Base-by-base conservation (phyloP, 2,113 vertebrate genomes). In the Cebus imitator region DNA sequence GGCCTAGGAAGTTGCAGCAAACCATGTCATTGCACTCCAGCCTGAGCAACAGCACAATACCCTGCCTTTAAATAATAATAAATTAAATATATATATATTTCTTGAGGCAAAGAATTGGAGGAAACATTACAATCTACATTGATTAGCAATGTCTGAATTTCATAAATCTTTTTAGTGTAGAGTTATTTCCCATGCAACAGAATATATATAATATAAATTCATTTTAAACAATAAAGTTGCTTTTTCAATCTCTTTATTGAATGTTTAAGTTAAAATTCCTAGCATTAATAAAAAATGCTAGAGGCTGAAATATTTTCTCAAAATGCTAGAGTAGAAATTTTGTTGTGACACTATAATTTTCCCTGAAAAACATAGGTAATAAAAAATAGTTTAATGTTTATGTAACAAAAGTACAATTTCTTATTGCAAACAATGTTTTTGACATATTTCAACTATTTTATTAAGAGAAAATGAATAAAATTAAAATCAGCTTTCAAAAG, bases 141-240 rank as follows among this genome's bases (percentile, higher is more conserved):
- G 21, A 87, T 58, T 32, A 95, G n/a, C 25, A 68, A 87, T 87
- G 0, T 12, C 32, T 70, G 30, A 92, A 21, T 78, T 64, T 87
- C 64, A 87, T 27, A 72, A 87, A 11, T 27, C 20, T 87, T 64
- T 87, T 90, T 45, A 83, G 5, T 55, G 10, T 43, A 73, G 4
- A n/a, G 8, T 50, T 57, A 87, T 76, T 89, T 58, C 40, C 35
- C 16, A 45, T 35, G 52, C 90, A 83, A 64, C 66, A 70, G 17
- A 80, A 40, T 86, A 35, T 90, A 75, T 23, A 86, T 76, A 86
- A 90, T 90, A 73, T 50, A 88, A 92, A 40, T 81, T 90, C 40
- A 95, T 58, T 87, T 90, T 87, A 83, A 48, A 68, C 27, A n/a
- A 79, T 79, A 96, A 50, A 84, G 13, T 73, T 82, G 6, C 2